Percentiles rank a stretch among this genome's conserved stretches.
phyloP scores from a whole-genome alignment of 2,113 vertebrate genomes.

The Pantherophis guttatus region DNA sequence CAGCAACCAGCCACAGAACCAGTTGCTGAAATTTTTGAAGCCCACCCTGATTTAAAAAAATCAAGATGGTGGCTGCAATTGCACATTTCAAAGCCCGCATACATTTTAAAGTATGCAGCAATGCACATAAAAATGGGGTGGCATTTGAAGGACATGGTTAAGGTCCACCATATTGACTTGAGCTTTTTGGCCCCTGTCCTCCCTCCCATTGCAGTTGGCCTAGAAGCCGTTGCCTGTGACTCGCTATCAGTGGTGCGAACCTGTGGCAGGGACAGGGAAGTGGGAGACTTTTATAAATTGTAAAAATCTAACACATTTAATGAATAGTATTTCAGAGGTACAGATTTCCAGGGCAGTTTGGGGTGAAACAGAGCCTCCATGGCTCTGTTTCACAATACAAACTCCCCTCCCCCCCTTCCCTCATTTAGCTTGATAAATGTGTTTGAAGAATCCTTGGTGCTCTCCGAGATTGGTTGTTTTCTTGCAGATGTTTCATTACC shows the following conservation, averaged over 20 bases:
- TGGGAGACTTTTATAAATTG: not conserved
- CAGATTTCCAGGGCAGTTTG: not conserved
- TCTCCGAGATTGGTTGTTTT: not conserved
- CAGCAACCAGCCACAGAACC: no score
- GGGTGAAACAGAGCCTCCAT: not conserved
- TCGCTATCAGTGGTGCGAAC: not conserved
- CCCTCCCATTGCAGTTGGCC: not conserved
- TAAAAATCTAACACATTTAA: not conserved
- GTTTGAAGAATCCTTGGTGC: not conserved
- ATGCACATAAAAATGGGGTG: not conserved
- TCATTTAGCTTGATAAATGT: not conserved
- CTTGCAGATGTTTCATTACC: not conserved
- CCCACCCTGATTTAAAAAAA: not conserved
- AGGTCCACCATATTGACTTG: not conserved
- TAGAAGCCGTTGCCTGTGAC: not conserved
- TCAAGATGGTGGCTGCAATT: not conserved
- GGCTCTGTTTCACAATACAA: not conserved
- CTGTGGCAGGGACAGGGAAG: not conserved
- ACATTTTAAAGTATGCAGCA: not conserved
- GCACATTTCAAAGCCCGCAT: not conserved
- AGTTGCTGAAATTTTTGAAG: no score
- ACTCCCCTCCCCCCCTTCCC: not conserved
- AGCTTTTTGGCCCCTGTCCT: not conserved
- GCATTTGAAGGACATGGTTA: not conserved
- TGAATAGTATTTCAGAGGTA: not conserved